Evolutionary conservation across 2,888 invertebrate species (phyloP).

Genomic region (Brenthis daphne): DNA sequence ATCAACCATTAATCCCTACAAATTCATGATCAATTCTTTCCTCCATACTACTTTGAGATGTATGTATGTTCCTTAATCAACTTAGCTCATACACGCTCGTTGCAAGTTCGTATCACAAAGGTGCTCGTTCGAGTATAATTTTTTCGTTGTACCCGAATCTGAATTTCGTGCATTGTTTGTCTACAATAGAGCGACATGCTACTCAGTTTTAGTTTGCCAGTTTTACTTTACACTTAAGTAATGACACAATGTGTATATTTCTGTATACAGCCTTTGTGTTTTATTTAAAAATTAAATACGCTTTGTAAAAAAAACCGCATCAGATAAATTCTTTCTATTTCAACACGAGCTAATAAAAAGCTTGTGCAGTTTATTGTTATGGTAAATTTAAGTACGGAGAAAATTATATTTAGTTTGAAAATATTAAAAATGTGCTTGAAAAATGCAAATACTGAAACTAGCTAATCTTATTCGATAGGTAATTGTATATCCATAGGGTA

Average conservation of each 20-base stretch:
- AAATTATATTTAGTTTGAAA: too few relatives aligned
- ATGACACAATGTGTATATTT: slow-evolving; percentile 20
- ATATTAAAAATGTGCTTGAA: too few relatives aligned
- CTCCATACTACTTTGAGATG: not conserved
- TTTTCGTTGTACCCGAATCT: slow-evolving; percentile 22
- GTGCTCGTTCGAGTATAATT: slow-evolving; percentile 2
- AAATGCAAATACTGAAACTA: too few relatives aligned
- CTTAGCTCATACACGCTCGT: slow-evolving; percentile 12
- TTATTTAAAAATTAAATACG: not conserved
- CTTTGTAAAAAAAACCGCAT: not conserved
- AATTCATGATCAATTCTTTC: too few relatives aligned
- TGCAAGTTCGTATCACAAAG: slow-evolving; percentile 22
- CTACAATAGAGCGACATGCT: slow-evolving; percentile 27
- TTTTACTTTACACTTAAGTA: slow-evolving; percentile 38
- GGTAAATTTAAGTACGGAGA: too few relatives aligned
- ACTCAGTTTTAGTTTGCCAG: slow-evolving; percentile 34
- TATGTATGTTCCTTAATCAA: not conserved
- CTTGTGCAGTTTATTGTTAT: too few relatives aligned
- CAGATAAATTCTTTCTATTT: too few relatives aligned
- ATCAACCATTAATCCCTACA: too few relatives aligned
- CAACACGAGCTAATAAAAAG: too few relatives aligned
- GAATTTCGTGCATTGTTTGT: slow-evolving; percentile 30
- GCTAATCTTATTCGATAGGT: too few relatives aligned
- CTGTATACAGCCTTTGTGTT: not conserved
- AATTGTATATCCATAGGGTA: too few relatives aligned